These are phyloP conservation scores for Dioctria linearis DNA, from an alignment of 2,888 invertebrate genomes.

Conservation along the genomic window DNA sequence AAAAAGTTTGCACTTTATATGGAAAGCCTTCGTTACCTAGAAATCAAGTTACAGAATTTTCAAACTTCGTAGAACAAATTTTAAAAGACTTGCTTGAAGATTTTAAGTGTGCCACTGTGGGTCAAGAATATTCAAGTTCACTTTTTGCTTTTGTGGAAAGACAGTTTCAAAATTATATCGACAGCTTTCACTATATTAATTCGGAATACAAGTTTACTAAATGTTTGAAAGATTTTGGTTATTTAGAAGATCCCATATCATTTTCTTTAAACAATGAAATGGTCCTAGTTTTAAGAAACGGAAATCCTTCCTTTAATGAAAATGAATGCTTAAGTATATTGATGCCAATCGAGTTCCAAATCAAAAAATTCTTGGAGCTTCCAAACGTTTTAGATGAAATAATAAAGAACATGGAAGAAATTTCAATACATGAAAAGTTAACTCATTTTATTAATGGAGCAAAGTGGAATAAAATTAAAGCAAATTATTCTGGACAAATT, in stretches of 20 bases:
- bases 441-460: not conserved
- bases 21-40: not conserved
- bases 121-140: too few species aligned
- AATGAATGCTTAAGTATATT: not conserved
- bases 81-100: not conserved
- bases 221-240: not conserved
- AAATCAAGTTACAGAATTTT: too few species aligned
- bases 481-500: too few species aligned
- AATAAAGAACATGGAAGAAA: conserved; percentile 1
- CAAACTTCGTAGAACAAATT: too few species aligned
- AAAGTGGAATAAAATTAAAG: not conserved
- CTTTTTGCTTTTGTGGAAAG: not conserved
- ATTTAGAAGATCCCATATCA: too few species aligned
- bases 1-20: conserved; percentile 8
- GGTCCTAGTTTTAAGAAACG: too few species aligned
- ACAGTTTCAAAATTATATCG: not conserved
- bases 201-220: conserved; percentile 1
- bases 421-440: not conserved
- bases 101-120: too few species aligned
- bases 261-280: too few species aligned
- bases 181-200: not conserved
- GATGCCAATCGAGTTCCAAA: too few species aligned
- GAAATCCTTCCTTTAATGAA: not conserved
- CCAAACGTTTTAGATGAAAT: not conserved
- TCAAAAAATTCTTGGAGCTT: too few species aligned